These are phyloP conservation scores for Poicephalus gulielmi DNA, from an alignment of 2,113 vertebrate genomes.

Conservation along the genomic window DNA sequence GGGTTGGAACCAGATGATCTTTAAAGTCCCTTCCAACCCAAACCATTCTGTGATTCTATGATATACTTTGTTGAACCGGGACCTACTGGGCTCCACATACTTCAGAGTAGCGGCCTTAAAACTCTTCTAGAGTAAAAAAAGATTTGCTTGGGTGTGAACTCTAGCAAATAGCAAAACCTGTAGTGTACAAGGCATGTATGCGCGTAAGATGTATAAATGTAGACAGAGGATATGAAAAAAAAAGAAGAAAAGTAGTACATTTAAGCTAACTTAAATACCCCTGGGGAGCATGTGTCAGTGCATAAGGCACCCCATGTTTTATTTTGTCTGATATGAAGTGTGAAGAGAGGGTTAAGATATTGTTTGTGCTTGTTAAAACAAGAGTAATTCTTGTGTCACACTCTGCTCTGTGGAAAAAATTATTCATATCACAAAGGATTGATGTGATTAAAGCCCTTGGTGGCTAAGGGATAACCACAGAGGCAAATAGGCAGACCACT, in stretches of 20 bases:
- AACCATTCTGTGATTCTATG: neutral
- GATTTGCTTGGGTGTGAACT: neutral
- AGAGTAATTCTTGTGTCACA: neutral
- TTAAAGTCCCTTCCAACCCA: neutral
- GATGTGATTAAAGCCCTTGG: neutral
- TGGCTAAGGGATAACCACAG: neutral
- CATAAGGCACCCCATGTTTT: neutral
- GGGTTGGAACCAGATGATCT: neutral
- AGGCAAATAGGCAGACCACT: neutral
- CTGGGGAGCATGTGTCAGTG: rapidly evolving
- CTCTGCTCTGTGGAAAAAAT: neutral
- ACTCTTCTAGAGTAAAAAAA: neutral
- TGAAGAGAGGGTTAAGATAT: neutral
- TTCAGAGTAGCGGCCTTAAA: neutral
- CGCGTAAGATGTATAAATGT: too few relatives aligned
- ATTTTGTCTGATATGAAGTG: neutral
- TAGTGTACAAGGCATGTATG: neutral
- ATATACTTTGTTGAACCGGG: neutral
- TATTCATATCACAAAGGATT: rapidly evolving
- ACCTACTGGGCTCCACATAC: neutral
- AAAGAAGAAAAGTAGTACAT: neutral
- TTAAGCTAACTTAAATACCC: neutral
- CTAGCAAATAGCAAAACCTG: rapidly evolving
- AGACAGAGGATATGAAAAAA: neutral
- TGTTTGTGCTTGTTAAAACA: neutral